Conservation (phyloP, 2,888 invertebrate genomes). For the Sphaerophoria rueppellii region DNA sequence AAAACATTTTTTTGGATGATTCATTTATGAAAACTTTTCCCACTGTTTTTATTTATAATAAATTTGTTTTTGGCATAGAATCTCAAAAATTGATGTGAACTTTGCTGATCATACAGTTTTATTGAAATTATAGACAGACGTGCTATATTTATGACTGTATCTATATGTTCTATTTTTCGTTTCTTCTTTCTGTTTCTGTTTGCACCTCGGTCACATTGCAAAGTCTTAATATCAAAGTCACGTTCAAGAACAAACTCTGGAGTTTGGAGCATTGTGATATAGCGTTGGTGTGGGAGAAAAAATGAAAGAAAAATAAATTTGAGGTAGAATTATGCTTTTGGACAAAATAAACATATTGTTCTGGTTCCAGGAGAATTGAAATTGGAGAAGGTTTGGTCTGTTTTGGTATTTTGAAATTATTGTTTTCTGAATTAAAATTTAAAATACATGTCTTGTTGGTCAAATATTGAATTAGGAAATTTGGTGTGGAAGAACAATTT, state of each 20-base stretch:
- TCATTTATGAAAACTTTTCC: slow-evolving; percentile 19
- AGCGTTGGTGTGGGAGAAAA: not conserved
- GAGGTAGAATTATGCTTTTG: not conserved
- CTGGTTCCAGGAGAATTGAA: too few relatives aligned
- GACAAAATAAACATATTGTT: too few relatives aligned
- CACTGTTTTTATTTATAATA: not conserved
- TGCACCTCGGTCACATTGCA: slow-evolving; percentile 13
- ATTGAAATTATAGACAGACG: slow-evolving; percentile 32
- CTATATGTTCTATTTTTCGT: not conserved
- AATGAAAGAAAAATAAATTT: not conserved
- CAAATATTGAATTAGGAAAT: too few relatives aligned
- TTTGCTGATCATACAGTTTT: slow-evolving; percentile 27
- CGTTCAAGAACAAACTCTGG: slow-evolving; percentile 51
- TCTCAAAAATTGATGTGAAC: not conserved
- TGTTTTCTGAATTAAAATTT: too few relatives aligned
- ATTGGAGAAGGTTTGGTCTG: too few relatives aligned
- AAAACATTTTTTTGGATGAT: slow-evolving; percentile 19
- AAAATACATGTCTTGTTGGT: too few relatives aligned
- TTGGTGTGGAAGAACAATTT: too few relatives aligned
- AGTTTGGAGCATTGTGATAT: too few relatives aligned
- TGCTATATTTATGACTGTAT: slow-evolving; percentile 18
- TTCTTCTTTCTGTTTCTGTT: slow-evolving; percentile 24
- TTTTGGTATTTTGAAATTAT: too few relatives aligned
- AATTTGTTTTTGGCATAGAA: not conserved
- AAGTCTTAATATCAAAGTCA: slow-evolving; percentile 62